Evolutionary conservation across 2,797 vertebrate species (phyloP).

Genomic region (Melanotaenia parkinsoni): DNA sequence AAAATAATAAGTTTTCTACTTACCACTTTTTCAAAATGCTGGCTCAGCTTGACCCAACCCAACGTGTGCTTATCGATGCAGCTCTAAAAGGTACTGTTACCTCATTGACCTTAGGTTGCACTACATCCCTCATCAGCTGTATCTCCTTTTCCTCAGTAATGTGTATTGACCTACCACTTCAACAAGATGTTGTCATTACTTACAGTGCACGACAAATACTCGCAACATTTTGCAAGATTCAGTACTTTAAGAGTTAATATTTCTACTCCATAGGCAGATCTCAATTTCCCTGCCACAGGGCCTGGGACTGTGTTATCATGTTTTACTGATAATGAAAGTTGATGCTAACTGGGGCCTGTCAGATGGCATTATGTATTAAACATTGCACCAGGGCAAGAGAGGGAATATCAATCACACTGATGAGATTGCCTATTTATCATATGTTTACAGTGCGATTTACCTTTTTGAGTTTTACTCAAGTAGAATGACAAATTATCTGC

Average conservation of each 20-base stretch:
- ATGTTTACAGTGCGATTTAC: slow-evolving; percentile 57
- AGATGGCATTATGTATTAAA: slow-evolving; percentile 59
- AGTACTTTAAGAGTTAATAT: slow-evolving; percentile 39
- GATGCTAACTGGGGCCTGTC: slow-evolving; percentile 55
- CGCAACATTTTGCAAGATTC: slow-evolving; percentile 29
- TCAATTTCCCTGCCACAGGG: slow-evolving; percentile 36
- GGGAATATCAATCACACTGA: slow-evolving; percentile 62
- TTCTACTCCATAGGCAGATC: slow-evolving; percentile 27
- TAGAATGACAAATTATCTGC: slow-evolving; percentile 50
- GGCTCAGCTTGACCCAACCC: slow-evolving; percentile 50
- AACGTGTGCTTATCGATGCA: slow-evolving; percentile 61
- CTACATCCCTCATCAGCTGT: slow-evolving; percentile 46
- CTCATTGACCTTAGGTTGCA: slow-evolving; percentile 59
- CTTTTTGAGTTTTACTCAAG: slow-evolving; percentile 63
- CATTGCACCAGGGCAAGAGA: slow-evolving; percentile 43
- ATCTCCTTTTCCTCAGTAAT: slow-evolving; percentile 13
- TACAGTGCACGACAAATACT: slow-evolving; percentile 7
- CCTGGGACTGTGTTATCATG: slow-evolving; percentile 44
- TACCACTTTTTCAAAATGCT: slow-evolving; percentile 37
- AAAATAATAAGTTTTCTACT: slow-evolving; percentile 38
- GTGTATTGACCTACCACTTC: slow-evolving; percentile 43
- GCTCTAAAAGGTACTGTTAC: slow-evolving; percentile 56
- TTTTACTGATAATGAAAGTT: slow-evolving; percentile 62
- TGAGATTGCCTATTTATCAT: slow-evolving; percentile 57
- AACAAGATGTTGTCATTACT: slow-evolving; percentile 42